These are phyloP conservation scores for Caenorhabditis remanei DNA, from an alignment of 1,140 invertebrate species.

Conservation along the genomic window DNA sequence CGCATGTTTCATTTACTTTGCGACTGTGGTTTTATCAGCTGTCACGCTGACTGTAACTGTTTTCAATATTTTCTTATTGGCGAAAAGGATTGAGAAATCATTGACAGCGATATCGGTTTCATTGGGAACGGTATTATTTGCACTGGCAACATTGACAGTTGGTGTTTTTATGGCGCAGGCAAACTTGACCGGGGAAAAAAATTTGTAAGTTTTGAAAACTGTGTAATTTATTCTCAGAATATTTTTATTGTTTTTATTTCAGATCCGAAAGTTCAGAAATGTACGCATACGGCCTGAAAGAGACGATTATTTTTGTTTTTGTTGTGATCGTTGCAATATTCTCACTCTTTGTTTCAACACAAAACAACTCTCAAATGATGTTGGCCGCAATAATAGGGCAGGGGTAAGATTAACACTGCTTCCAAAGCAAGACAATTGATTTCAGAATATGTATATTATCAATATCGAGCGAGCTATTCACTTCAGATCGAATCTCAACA, in stretches of 20 bases:
- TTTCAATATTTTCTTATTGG: neutral
- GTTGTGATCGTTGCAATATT: slow-evolving; percentile 5
- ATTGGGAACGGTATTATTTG: slow-evolving; percentile 1
- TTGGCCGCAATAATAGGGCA: slow-evolving; percentile 2
- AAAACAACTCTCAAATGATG: slow-evolving; percentile 2
- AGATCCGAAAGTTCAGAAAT: slow-evolving; percentile 1
- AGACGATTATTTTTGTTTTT: slow-evolving; percentile 10
- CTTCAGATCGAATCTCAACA: slow-evolving; percentile 23
- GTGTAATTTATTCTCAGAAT: neutral
- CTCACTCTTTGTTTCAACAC: slow-evolving; percentile 1
- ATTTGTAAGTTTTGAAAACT: slow-evolving; percentile 19
- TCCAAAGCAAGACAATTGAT: neutral
- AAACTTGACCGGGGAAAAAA: neutral
- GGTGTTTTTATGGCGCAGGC: slow-evolving; percentile 29
- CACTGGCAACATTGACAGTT: neutral
- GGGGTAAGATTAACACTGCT: neutral
- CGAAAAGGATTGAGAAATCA: neutral
- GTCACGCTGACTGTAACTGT: slow-evolving; percentile 7
- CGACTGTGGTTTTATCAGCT: slow-evolving; percentile 19
- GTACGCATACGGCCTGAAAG: slow-evolving; percentile 29
- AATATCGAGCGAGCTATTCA: slow-evolving; percentile 41
- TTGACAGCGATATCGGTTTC: slow-evolving; percentile 21
- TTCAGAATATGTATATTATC: slow-evolving; percentile 38
- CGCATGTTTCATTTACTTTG: slow-evolving; percentile 33
- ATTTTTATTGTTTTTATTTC: neutral